Percentiles rank a stretch among this genome's conserved stretches.
These are phyloP conservation scores for Sinocyclocheilus maitianheensis DNA, from an alignment of 2,113 vertebrate species.

Conservation along the genomic window DNA sequence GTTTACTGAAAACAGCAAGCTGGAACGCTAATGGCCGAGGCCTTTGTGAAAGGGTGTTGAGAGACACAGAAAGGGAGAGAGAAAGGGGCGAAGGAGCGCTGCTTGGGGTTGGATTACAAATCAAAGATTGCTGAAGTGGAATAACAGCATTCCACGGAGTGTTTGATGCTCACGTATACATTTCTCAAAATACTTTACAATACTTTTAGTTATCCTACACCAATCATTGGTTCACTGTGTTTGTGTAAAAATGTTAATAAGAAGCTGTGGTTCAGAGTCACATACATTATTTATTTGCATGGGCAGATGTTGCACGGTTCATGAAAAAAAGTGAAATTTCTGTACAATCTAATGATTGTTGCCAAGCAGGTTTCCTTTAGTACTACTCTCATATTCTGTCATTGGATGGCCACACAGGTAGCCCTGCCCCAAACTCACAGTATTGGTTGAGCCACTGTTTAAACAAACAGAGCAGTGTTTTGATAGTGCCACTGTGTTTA, in stretches of 20 bases:
- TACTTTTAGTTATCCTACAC: neutral
- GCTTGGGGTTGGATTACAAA: constrained; percentile 22
- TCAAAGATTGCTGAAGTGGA: constrained; percentile 38
- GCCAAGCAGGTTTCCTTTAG: neutral
- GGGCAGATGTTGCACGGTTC: neutral
- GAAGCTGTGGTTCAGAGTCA: neutral
- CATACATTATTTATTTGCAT: neutral
- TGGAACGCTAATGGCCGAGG: neutral
- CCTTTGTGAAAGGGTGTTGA: constrained; percentile 30
- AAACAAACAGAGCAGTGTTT: constrained; percentile 1
- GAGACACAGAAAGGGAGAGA: constrained; percentile 11
- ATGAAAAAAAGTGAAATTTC: neutral
- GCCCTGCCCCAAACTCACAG: neutral
- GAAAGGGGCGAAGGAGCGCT: constrained; percentile 1
- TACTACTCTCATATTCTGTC: neutral
- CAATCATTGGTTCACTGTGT: neutral
- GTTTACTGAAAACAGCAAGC: constrained; percentile 26
- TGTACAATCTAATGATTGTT: neutral
- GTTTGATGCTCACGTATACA: neutral
- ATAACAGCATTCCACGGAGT: constrained; percentile 29
- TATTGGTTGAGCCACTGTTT: neutral
- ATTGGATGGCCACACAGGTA: neutral
- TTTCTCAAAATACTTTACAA: neutral
- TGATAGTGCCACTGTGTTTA: neutral
- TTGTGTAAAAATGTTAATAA: neutral